phyloP scores from a whole-genome alignment of 2,113 vertebrate species.

The Mormyrus lacerda region DNA sequence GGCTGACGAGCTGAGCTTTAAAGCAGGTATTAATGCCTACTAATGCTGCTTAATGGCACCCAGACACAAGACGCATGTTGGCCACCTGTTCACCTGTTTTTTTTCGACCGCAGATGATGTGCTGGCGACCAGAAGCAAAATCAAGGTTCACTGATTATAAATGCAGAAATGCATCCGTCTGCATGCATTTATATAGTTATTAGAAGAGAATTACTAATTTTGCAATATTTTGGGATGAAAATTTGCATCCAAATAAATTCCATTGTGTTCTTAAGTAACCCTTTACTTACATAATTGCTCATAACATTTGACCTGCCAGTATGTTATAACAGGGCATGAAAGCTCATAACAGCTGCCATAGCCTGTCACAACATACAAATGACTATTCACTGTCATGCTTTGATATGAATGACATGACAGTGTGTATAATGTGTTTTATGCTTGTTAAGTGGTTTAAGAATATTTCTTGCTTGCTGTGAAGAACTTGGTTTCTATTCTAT shows the following conservation, averaged over 20 bases:
- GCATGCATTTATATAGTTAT: neutral
- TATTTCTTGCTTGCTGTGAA: neutral
- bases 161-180: neutral
- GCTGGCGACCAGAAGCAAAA: neutral
- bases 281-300: neutral
- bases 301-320: neutral
- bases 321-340: neutral
- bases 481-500: neutral
- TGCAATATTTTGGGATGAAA: neutral
- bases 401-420: neutral
- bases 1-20: conserved; percentile 97
- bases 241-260: neutral
- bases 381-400: neutral
- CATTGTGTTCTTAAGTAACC: neutral
- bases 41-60: conserved; percentile 46
- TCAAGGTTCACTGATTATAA: neutral
- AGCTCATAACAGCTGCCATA: neutral
- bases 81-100: neutral
- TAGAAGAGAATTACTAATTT: neutral
- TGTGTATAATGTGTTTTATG: neutral
- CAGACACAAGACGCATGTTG: conserved; percentile 10
- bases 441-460: neutral
- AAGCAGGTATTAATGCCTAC: conserved; percentile 84
- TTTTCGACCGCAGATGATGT: neutral
- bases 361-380: neutral